Evolutionary conservation across 2,797 vertebrate species (phyloP).

Genomic region (Amphiprion clarkii): DNA sequence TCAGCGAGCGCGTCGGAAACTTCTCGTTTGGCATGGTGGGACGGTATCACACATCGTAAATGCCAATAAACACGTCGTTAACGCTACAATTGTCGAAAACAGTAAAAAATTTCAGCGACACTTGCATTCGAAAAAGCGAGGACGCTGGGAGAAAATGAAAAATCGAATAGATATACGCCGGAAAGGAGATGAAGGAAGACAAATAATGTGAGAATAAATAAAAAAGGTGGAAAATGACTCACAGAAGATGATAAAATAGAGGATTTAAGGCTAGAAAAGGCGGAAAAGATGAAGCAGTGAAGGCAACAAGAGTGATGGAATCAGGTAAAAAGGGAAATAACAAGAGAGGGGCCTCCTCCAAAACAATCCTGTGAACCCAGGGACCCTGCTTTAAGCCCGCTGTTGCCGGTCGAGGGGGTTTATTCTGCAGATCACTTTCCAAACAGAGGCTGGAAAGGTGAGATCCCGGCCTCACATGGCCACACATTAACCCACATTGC

Average conservation of each 20-base stretch:
- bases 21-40: conserved; percentile 23
- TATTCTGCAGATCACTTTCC: conserved; percentile 44
- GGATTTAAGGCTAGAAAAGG: not conserved
- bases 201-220: not conserved
- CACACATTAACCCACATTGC: conserved; percentile 59
- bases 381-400: conserved; percentile 36
- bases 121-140: not conserved
- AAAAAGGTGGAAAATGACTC: not conserved
- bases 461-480: conserved; percentile 47
- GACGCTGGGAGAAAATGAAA: not conserved
- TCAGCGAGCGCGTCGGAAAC: not conserved
- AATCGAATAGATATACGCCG: not conserved
- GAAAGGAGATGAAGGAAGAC: not conserved
- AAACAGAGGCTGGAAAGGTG: conserved; percentile 21
- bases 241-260: not conserved
- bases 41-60: conserved; percentile 36
- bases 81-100: conserved; percentile 12
- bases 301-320: not conserved
- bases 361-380: conserved; percentile 38
- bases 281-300: not conserved
- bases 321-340: too few relatives aligned
- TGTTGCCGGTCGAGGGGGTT: conserved; percentile 25
- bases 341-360: conserved; percentile 6
- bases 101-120: conserved; percentile 8
- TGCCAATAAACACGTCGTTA: conserved; percentile 45